A percentile compares a stretch with the other conserved stretches of the same genome.
Evolutionary conservation across 2,888 invertebrate species (phyloP).

Genomic region (Neoscelio sp.): DNA sequence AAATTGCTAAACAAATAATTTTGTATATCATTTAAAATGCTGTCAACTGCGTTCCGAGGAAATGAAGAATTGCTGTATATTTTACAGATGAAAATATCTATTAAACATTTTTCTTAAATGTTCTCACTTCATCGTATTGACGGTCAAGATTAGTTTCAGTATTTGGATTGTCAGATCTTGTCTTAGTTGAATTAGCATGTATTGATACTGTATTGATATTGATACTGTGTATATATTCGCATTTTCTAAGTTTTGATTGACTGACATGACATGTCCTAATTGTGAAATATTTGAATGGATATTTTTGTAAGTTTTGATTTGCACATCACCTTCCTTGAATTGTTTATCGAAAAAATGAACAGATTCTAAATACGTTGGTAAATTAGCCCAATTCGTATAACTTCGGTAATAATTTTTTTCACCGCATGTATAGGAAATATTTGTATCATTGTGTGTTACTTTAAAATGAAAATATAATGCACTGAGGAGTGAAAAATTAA

Average conservation of each 20-base stretch:
- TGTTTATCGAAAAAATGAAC: not conserved
- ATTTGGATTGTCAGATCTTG: not conserved
- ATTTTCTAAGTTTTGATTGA: not conserved
- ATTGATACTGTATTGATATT: not conserved
- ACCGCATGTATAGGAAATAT: no score
- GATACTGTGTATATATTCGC: no score
- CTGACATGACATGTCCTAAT: not conserved
- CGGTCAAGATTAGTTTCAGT: not conserved
- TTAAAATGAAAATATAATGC: no score
- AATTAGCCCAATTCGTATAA: no score
- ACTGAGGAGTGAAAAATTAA: no score
- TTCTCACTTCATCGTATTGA: not conserved
- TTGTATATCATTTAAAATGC: conserved; percentile 9
- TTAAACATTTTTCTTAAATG: not conserved
- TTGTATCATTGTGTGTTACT: no score
- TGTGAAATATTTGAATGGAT: not conserved
- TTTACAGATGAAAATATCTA: conserved; percentile 2
- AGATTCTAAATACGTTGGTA: no score
- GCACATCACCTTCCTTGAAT: not conserved
- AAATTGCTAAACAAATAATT: conserved; percentile 7
- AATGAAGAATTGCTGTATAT: not conserved
- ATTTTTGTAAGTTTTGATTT: not conserved
- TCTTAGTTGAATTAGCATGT: not conserved
- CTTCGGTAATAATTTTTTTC: no score
- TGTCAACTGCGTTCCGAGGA: not conserved